Percentiles rank a stretch among this genome's conserved stretches.
Conservation (phyloP, 1,140 invertebrate genomes). For the Brachionus asplanchnoidis region DNA sequence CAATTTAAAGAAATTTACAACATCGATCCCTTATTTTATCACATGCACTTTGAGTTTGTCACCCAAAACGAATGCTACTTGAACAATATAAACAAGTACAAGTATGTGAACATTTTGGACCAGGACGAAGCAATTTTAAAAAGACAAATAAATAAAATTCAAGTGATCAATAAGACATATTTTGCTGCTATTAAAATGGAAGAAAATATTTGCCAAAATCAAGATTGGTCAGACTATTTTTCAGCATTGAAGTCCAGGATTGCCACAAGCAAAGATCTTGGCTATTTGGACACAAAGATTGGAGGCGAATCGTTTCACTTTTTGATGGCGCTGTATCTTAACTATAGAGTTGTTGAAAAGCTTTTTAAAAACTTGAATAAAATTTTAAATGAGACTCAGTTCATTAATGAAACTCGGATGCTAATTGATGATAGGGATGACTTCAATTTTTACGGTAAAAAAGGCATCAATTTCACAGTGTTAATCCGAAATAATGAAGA, state of each 20-base stretch:
- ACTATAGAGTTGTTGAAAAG: neutral
- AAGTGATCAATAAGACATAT: neutral
- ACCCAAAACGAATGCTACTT: constrained; percentile 11
- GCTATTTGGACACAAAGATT: neutral
- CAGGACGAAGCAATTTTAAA: constrained; percentile 1
- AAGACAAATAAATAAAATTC: neutral
- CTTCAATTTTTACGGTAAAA: neutral
- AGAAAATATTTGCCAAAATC: neutral
- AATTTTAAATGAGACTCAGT: too few relatives aligned
- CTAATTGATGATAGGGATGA: neutral
- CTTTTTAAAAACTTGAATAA: neutral
- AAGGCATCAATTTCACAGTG: neutral
- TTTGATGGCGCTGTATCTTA: neutral
- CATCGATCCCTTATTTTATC: neutral
- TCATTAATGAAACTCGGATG: neutral
- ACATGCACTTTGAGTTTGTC: constrained; percentile 16
- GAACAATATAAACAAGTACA: neutral
- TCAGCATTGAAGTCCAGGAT: neutral
- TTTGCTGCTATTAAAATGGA: neutral
- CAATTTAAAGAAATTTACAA: neutral
- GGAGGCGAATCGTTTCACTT: neutral
- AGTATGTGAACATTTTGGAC: neutral
- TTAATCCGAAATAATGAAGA: neutral
- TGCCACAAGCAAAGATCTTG: neutral
- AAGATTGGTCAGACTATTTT: neutral